Evolutionary conservation across 2,113 vertebrate genomes (phyloP).

Genomic region (Origma solitaria): DNA sequence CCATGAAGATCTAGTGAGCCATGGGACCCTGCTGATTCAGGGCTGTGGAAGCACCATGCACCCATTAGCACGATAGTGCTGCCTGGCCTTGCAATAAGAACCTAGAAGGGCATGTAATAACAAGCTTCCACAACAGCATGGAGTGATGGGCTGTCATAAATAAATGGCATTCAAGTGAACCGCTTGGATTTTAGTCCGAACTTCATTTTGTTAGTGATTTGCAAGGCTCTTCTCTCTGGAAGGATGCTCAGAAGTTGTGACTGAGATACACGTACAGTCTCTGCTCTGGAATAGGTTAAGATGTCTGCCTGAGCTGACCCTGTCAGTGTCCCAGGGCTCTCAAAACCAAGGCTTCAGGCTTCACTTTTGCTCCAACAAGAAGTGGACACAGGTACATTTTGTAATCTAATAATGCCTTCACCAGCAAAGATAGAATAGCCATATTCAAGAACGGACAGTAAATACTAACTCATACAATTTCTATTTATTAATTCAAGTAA

Average conservation of each 20-base stretch:
- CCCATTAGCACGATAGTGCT: background rate
- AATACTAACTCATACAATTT: background rate
- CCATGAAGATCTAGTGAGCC: background rate
- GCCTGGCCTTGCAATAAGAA: background rate
- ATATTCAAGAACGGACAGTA: background rate
- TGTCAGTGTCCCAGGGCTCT: background rate
- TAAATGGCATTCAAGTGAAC: background rate
- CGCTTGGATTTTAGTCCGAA: background rate
- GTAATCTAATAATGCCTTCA: background rate
- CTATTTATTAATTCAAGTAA: background rate
- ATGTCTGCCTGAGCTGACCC: background rate
- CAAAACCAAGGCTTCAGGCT: background rate
- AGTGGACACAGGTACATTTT: background rate
- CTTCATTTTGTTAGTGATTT: background rate
- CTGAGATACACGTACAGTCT: background rate
- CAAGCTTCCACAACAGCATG: background rate
- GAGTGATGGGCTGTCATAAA: background rate
- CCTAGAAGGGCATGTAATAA: background rate
- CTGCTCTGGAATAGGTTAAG: background rate
- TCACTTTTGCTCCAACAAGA: background rate
- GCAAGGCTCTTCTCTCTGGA: background rate
- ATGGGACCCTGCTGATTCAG: background rate
- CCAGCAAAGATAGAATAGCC: background rate
- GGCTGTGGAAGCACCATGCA: background rate
- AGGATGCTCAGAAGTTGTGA: background rate